Evolutionary conservation across 2,888 invertebrate species (phyloP).

Genomic region (Heliconius aoede): DNA sequence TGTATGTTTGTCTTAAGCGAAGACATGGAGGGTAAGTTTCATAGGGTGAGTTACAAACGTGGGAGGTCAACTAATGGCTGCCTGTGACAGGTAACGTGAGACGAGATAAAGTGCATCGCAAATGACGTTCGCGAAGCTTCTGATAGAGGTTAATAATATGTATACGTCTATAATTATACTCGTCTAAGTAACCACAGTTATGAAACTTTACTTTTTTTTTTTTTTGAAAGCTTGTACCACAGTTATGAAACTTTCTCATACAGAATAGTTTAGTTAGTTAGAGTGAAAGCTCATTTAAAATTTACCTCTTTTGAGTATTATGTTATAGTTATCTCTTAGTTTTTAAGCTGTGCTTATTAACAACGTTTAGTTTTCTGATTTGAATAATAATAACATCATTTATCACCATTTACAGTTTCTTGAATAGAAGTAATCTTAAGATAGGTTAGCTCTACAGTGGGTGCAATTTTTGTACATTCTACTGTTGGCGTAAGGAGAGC

Average conservation of each 20-base stretch:
- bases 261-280: background rate
- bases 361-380: too few species aligned
- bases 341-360: too few species aligned
- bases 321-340: background rate
- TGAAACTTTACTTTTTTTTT: background rate
- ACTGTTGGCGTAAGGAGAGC: too few species aligned
- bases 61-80: slow-evolving; percentile 81
- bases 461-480: too few species aligned
- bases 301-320: background rate
- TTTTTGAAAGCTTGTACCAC: too few species aligned
- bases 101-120: slow-evolving; percentile 78
- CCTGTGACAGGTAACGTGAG: slow-evolving; percentile 79
- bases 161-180: slow-evolving; percentile 45
- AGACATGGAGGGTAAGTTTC: slow-evolving; percentile 71
- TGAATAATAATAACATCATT: too few species aligned
- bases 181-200: slow-evolving; percentile 18
- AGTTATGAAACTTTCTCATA: background rate
- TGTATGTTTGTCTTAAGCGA: slow-evolving; percentile 48
- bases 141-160: slow-evolving; percentile 62
- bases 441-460: too few species aligned
- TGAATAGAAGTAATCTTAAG: too few species aligned
- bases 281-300: background rate
- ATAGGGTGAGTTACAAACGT: slow-evolving; percentile 65
- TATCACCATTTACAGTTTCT: too few species aligned
- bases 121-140: slow-evolving; percentile 56